These are phyloP conservation scores for Amphiprion percula DNA, from an alignment of 2,113 vertebrate species.

Conservation along the genomic window DNA sequence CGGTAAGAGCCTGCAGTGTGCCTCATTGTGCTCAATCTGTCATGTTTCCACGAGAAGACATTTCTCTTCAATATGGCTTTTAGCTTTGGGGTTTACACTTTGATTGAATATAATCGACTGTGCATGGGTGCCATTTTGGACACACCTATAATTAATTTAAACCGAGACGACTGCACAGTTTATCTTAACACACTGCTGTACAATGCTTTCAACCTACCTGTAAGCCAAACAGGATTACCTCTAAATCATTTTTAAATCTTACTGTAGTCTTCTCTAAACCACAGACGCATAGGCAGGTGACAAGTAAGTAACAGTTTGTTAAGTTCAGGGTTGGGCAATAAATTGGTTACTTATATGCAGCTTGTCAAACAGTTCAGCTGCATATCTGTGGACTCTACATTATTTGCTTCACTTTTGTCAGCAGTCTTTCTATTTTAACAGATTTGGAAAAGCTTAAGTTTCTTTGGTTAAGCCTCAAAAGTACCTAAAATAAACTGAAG, in stretches of 20 bases:
- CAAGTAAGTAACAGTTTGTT: too few species aligned
- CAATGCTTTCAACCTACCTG: neutral
- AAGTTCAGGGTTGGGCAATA: too few species aligned
- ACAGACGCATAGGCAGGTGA: neutral
- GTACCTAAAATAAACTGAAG: too few species aligned
- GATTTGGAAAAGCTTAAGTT: too few species aligned
- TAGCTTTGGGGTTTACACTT: neutral
- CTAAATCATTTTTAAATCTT: neutral
- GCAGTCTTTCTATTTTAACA: too few species aligned
- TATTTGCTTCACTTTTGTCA: too few species aligned
- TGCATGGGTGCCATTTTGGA: neutral
- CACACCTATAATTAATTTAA: constrained; percentile 8
- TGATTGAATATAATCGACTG: neutral
- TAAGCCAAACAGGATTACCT: neutral
- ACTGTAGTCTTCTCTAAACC: constrained; percentile 6
- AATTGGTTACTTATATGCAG: too few species aligned
- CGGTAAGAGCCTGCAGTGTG: neutral
- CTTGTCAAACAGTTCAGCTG: too few species aligned
- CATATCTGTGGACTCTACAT: too few species aligned
- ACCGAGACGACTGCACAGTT: neutral
- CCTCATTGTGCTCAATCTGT: neutral
- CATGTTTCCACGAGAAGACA: constrained; percentile 7
- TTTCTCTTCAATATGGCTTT: neutral
- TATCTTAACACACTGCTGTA: neutral
- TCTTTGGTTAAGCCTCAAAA: too few species aligned